A percentile compares a stretch with the other conserved stretches of the same genome.
Evolutionary conservation across 2,888 invertebrate genomes (phyloP).

Genomic region (Mongoloraphidia duomilia): DNA sequence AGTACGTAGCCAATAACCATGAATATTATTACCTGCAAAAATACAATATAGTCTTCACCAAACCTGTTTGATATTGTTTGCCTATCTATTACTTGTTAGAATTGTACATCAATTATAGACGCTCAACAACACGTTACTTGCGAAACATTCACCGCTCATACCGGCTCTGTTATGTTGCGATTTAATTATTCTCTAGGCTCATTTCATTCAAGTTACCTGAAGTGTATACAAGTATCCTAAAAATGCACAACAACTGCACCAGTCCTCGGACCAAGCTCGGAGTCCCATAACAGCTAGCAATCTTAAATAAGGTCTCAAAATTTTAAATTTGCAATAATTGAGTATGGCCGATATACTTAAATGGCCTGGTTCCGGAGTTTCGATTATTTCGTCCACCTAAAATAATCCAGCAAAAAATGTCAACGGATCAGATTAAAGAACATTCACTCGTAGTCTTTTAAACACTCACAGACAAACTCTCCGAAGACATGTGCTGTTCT

Average conservation of each 20-base stretch:
- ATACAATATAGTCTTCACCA: too few species aligned
- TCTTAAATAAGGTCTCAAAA: constrained; percentile 60
- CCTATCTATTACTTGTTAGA: too few species aligned
- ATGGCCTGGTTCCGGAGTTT: constrained; percentile 48
- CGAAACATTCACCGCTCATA: too few species aligned
- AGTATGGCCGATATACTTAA: constrained; percentile 65
- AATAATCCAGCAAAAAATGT: constrained; percentile 7
- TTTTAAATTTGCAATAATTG: constrained; percentile 70
- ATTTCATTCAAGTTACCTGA: constrained; percentile 11
- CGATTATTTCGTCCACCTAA: constrained; percentile 55
- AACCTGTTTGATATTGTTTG: too few species aligned
- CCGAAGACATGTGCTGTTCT: constrained; percentile 20
- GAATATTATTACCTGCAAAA: constrained; percentile 40
- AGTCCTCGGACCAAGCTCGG: constrained; percentile 48
- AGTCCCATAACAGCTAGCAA: constrained; percentile 61
- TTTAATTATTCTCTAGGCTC: too few species aligned
- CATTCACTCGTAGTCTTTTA: constrained; percentile 21
- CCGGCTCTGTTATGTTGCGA: too few species aligned
- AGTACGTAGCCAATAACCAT: constrained; percentile 58
- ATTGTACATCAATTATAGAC: too few species aligned
- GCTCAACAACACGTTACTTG: too few species aligned
- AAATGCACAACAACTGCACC: constrained; percentile 41
- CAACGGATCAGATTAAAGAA: too few species aligned
- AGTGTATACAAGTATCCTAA: constrained; percentile 54
- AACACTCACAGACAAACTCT: constrained; percentile 35